Conservation (phyloP, 1,140 invertebrate genomes). For the Drosophila paulistorum region DNA sequence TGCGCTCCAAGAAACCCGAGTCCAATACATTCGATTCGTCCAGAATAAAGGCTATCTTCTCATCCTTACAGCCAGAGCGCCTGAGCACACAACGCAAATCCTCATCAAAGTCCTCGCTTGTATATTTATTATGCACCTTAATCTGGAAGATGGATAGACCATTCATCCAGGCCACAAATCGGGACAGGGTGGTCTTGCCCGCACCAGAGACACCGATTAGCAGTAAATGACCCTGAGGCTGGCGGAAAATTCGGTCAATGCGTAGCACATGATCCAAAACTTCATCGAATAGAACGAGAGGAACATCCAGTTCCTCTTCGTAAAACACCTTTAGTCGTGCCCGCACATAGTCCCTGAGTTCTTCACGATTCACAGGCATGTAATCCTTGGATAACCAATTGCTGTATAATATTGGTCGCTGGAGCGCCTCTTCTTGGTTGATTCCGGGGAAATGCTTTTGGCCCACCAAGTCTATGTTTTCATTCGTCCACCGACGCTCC, state of each 20-base stretch:
- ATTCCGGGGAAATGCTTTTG: constrained; percentile 97
- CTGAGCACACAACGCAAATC: constrained; percentile 96
- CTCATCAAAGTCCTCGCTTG: constrained; percentile 99
- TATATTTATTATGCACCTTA: constrained; percentile 99
- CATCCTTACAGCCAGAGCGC: constrained; percentile 97
- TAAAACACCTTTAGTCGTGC: constrained; percentile 99
- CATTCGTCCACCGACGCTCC: constrained; percentile 98
- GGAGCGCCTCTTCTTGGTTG: constrained; percentile 92
- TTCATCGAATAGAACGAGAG: constrained; percentile 98
- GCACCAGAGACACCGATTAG: constrained; percentile 99
- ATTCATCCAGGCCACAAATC: constrained; percentile 99
- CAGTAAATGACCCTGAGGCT: constrained; percentile 98
- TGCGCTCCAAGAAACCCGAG: constrained; percentile 98
- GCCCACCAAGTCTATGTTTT: constrained; percentile 97
- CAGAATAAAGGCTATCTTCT: constrained; percentile 99
- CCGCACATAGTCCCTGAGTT: constrained; percentile 97
- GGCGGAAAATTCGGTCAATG: constrained; percentile 99
- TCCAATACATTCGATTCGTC: constrained; percentile 99
- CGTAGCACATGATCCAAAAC: constrained; percentile 98
- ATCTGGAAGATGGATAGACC: constrained; percentile 99
- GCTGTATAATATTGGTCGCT: constrained; percentile 94
- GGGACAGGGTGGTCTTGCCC: constrained; percentile 98
- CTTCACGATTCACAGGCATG: constrained; percentile 96
- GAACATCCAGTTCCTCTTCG: constrained; percentile 99
- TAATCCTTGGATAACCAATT: constrained; percentile 99